Percentiles rank a stretch among this genome's conserved stretches.
Conservation (phyloP, 2,113 vertebrate species). For the Equus quagga region DNA sequence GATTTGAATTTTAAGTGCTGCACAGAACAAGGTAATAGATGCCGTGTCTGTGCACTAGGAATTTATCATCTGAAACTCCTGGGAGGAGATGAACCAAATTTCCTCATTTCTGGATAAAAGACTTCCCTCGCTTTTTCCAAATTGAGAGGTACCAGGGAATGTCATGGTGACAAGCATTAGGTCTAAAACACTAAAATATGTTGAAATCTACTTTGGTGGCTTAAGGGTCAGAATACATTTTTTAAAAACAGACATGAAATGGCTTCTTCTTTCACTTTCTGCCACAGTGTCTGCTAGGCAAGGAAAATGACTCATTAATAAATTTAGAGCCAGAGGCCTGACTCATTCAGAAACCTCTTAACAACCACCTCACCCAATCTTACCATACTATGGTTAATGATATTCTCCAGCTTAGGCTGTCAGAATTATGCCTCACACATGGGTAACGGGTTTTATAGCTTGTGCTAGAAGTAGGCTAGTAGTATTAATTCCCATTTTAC, state of each 20-base stretch:
- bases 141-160: background rate
- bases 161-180: background rate
- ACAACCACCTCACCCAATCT: slow-evolving; percentile 45
- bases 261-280: slow-evolving; percentile 77
- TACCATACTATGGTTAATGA: background rate
- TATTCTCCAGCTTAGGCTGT: background rate
- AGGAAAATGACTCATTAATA: slow-evolving; percentile 63
- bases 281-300: slow-evolving; percentile 66
- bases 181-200: slow-evolving; percentile 1
- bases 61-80: background rate
- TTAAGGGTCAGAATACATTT: slow-evolving; percentile 30
- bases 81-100: background rate
- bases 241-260: slow-evolving; percentile 44
- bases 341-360: slow-evolving; percentile 72
- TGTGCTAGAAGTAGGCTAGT: background rate
- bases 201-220: slow-evolving; percentile 17
- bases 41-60: background rate
- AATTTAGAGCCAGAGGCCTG: slow-evolving; percentile 23
- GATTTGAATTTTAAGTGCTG: background rate
- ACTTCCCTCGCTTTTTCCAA: background rate
- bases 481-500: background rate
- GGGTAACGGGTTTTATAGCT: slow-evolving; percentile 20
- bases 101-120: background rate
- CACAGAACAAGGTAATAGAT: background rate
- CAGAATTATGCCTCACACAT: background rate